Base-by-base conservation (phyloP, 2,113 vertebrate genomes). In the Merops nubicus region DNA sequence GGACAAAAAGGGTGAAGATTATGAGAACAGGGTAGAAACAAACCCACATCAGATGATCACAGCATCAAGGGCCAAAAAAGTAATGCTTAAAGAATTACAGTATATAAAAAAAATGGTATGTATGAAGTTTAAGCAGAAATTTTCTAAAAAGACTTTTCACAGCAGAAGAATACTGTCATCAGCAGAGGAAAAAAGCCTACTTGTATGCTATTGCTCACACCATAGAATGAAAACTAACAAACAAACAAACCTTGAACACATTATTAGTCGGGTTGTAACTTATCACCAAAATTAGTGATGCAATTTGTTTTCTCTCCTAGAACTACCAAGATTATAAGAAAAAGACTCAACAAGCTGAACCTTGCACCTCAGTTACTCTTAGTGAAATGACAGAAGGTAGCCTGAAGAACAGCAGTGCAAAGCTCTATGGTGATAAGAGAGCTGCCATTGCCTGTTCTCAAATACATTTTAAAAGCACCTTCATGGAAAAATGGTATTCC, bases 11-110 rank as follows among this genome's bases (percentile, higher is more conserved):
- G 75, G 18, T 93, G 78, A 96, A 96, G 91, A 95, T 90, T 84
- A 88, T 67, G 96, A 94, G 89, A 96, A 91, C 75, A 96, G 85
- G 85, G 88, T 64, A 95, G 96, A 96, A 91, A 93, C 85, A 93
- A 91, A 91, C 60, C 81, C 90, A 63, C 43, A 86, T 85, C 62
- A 94, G 92, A 93, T 85, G 81, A 93, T 56, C 81, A 95, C 70
- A 96, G 87, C 64, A 92, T 79, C 88, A 88, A 87, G 94, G 63
- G 59, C 82, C 75, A 93, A 96, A 96, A 96, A 91, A 90, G 63
- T 47, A 96, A 86, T 11, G 38, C 75, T 91, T 95, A 77, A 81
- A 96, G 92, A 88, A n/a, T n/a, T n/a, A n/a, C n/a, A n/a, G n/a
- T n/a, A n/a, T n/a, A n/a, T n/a, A n/a, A n/a, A 80, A 91, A 94